Base-by-base conservation (phyloP, 2,888 invertebrate genomes). In the Cremastobaeus sp. region DNA sequence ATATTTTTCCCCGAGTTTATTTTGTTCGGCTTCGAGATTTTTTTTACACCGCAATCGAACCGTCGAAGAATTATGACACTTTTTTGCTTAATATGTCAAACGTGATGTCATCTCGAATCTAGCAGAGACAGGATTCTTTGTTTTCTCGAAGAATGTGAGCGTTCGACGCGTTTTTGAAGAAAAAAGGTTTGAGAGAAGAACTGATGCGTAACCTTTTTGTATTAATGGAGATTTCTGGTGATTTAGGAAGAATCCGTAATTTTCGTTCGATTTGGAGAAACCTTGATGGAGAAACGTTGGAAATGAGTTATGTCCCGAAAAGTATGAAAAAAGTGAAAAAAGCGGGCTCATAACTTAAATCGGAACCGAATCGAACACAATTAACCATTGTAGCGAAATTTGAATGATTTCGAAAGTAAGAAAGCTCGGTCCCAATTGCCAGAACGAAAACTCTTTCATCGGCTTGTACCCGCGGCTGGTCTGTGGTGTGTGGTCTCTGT, bases 401-500 rank as follows among this genome's bases (percentile, higher is more conserved):
- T n/a, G n/a, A n/a, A n/a, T n/a, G n/a, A n/a, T n/a, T n/a, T n/a
- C 25, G 25, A 25, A 1, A 1, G 11, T 1, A 30, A 15, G 14
- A 47, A 47, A 18, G n/a, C 11, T 9, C 17, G 5, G 3, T 17
- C 17, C 25, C 9, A 47, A 30, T 5, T 14, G 9, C 20, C 48
- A 11, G 12, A 32, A 30, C 34, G 14, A 20, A 50, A 50, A 50
- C 11, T 28, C 34, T 18, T 47, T 17, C 48, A 28, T 25, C 35
- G 28, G 57, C 60, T 34, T 14, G 41, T 50, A 25, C 5, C 45
- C 37, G 37, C 39, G 14, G 14, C 39, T 35, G 59, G 37, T 74
- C 76, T 64, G 74, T 52, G 78, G 78, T 75, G 76, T n/a, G n/a
- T n/a, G n/a, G n/a, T n/a, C 69, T 78, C 72, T 64, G 18, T 66